These are phyloP conservation scores for Monochamus saltuarius DNA, from an alignment of 1,140 invertebrate genomes.

Conservation along the genomic window DNA sequence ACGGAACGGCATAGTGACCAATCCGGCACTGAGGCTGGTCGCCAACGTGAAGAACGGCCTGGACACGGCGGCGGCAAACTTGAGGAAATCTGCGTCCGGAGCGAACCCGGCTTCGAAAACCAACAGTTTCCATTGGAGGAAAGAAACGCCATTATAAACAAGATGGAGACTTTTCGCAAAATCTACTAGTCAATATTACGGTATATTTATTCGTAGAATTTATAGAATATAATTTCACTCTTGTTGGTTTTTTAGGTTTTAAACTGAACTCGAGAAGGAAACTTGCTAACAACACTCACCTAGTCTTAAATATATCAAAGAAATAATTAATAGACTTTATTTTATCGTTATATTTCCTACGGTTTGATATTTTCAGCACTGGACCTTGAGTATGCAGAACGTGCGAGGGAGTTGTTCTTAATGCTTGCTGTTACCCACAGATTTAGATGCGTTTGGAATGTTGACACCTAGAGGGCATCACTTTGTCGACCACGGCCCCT, in stretches of 20 bases:
- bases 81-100: conserved; percentile 54
- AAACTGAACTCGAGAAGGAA: conserved; percentile 25
- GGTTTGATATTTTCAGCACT: too few species aligned
- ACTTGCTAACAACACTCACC: conserved; percentile 40
- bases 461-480: too few species aligned
- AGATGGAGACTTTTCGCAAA: conserved; percentile 25
- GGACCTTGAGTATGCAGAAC: too few species aligned
- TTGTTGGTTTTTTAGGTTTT: conserved; percentile 33
- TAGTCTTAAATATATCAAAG: conserved; percentile 45
- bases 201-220: conserved; percentile 4
- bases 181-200: conserved; percentile 46
- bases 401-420: too few species aligned
- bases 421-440: too few species aligned
- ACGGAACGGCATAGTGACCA: conserved; percentile 88
- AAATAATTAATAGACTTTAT: conserved; percentile 32
- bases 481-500: too few species aligned
- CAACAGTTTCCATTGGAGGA: conserved; percentile 72
- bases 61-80: conserved; percentile 60
- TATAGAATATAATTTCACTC: conserved; percentile 7
- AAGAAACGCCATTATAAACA: conserved; percentile 65
- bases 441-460: too few species aligned
- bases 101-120: conserved; percentile 58
- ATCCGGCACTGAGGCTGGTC: conserved; percentile 79
- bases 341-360: conserved; percentile 16
- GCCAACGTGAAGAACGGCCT: conserved; percentile 70